Evolutionary conservation across 1,140 invertebrate genomes (phyloP), one percentile per base, ranked within the genome.

Genomic region (Diorhabda elongata): DNA sequence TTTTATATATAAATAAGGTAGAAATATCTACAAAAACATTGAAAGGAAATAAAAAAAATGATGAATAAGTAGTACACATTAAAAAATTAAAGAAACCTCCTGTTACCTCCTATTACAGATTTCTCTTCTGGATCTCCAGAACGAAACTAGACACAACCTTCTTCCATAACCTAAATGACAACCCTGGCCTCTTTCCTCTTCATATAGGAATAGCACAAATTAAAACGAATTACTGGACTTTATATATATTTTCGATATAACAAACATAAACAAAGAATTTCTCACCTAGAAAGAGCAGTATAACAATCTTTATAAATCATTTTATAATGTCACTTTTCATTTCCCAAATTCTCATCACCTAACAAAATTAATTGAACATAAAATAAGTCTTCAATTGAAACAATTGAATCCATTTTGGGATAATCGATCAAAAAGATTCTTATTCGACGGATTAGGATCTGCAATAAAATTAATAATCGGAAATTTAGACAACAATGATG

Each of bases 181-280:
- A 71, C 59, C 67, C 67, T 11, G 68, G 67, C 64, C 4, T 74
- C 11, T 47, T 74, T 67, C 70, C 70, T 2, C 67, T 66, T n/a
- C 68, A 71, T 64, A n/a, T 73, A 64, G 64, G 67, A 42, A 69
- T 45, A 44, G 60, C 64, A 4, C 64, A 69, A 68, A 47, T 57
- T 47, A 62, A 44, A 42, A 70, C 45, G 41, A 60, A 73, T 47
- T 47, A 68, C 42, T 73, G 62, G 58, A 64, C 62, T 42, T 73
- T 73, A 52, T 58, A 11, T 63, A 68, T 68, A 68, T 58, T 8
- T 70, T 66, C 62, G 61, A 72, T 62, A 52, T 59, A 3, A 58
- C 42, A 8, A 45, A 45, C 9, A 60, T 62, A 41, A 62, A 2
- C 26, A n/a, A 61, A 11, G 59, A 67, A 61, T 67, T 67, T 42